Conservation (phyloP, 2,888 invertebrate species). For the Teinopalpus imperialis region DNA sequence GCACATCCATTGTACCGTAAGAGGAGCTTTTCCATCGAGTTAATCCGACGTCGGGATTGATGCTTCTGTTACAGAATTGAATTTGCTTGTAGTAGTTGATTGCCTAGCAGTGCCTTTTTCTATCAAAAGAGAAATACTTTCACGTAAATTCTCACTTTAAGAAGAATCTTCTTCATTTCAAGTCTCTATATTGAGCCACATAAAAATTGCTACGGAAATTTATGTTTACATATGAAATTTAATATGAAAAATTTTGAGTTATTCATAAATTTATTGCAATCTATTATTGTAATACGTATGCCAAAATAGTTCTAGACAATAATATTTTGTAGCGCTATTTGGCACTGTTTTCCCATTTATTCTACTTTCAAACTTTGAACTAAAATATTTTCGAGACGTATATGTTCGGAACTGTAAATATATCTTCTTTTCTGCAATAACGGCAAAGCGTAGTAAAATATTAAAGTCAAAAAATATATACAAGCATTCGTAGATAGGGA, state of each 20-base stretch:
- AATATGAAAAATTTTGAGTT: conserved; percentile 3
- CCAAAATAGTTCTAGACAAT: conserved; percentile 17
- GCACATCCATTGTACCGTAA: conserved; percentile 14
- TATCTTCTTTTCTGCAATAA: conserved; percentile 4
- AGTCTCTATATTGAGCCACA: not conserved
- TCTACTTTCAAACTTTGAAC: conserved; percentile 17
- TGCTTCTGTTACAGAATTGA: conserved; percentile 26
- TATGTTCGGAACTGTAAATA: conserved; percentile 14
- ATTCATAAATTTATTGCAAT: conserved; percentile 11
- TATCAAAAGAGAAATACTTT: conserved; percentile 8
- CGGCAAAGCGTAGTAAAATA: too few relatives aligned
- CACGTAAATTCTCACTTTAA: not conserved
- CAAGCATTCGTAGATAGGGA: too few relatives aligned
- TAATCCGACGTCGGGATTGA: conserved; percentile 26
- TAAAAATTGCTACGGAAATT: conserved; percentile 5
- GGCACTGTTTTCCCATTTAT: conserved; percentile 22
- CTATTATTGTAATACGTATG: conserved; percentile 20
- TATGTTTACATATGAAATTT: not conserved
- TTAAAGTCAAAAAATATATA: too few relatives aligned
- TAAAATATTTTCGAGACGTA: conserved; percentile 18
- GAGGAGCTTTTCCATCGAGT: conserved; percentile 24
- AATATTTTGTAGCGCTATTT: conserved; percentile 19
- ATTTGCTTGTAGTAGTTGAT: conserved; percentile 26
- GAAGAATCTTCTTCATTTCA: not conserved
- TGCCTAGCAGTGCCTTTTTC: conserved; percentile 14